Evolutionary conservation across 2,113 vertebrate species (phyloP).

Genomic region (Cnemophilus loriae): DNA sequence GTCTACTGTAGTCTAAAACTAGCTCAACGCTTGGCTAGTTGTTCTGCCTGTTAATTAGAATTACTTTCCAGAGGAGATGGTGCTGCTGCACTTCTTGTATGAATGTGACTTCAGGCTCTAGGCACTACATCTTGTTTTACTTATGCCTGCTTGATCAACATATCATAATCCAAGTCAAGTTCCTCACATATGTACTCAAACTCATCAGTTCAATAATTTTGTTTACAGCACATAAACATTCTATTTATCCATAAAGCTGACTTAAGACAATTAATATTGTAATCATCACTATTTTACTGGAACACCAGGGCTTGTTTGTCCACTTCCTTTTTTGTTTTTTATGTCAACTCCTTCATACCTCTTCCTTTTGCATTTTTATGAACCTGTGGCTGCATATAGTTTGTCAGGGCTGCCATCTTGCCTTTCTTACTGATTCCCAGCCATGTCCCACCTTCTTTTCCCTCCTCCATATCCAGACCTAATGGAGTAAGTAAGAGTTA

Average conservation of each 20-base stretch:
- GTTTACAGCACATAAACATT: background rate
- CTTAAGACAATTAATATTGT: background rate
- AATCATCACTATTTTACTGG: background rate
- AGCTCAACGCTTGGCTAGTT: background rate
- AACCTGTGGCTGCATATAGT: slow-evolving; percentile 84
- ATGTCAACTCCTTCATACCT: slow-evolving; percentile 71
- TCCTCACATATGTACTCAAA: background rate
- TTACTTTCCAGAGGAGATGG: background rate
- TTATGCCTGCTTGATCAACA: background rate
- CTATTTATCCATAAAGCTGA: background rate
- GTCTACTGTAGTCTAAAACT: background rate
- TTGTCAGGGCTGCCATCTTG: slow-evolving; percentile 90
- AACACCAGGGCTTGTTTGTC: background rate
- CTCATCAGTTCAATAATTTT: background rate
- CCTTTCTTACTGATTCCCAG: slow-evolving; percentile 90
- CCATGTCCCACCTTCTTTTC: slow-evolving; percentile 94
- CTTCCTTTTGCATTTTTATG: slow-evolving; percentile 83
- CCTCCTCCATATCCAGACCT: slow-evolving; percentile 93
- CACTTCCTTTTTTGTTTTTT: background rate
- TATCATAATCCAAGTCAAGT: background rate
- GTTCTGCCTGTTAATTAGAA: background rate
- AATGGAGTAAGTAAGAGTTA: background rate
- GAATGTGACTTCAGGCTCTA: background rate
- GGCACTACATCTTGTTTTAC: background rate
- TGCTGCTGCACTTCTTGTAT: background rate